Evolutionary conservation across 2,888 invertebrate genomes (phyloP), one percentile per base, ranked within the genome.

Genomic region (Chesias legatella): DNA sequence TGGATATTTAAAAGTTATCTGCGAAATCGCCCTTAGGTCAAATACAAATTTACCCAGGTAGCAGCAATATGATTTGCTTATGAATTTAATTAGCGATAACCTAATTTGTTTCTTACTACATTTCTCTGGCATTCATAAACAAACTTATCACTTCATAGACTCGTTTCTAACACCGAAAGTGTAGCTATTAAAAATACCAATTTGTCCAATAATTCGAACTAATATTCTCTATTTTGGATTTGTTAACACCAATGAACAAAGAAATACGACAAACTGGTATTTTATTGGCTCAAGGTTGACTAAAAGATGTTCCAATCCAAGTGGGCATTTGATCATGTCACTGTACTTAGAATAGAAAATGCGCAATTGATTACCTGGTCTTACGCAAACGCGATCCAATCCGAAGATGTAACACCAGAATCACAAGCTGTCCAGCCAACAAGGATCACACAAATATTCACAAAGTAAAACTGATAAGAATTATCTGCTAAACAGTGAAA

Each of bases 271-370:
- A 59, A 68, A 71, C 63, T 60, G 52, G 60, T 64, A 68, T 67
- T 72, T 62, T 62, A 70, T 54, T 63, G 56, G 60, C 67, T 79
- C 85, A 86, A 85, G 85, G 85, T 81, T 85, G 79, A 72, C 73
- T 70, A 73, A 76, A 79, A 67, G 70, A 78, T 77, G 72, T 68
- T 48, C 38, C 13, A 28, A 21, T 63, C 58, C 59, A 58, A 51
- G 46, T 56, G 63, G 48, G 58, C 67, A 63, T 53, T 63, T 43
- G 57, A 74, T 53, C 42, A 69, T 82, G 79, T 78, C 83, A 82
- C 59, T 43, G 46, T 40, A 39, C 39, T 20, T 53, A 5, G 5
- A 17, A 58, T 59, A 53, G 65, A 73, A 72, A 75, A 72, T 83
- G 81, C 85, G 85, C 74, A 85, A 58, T 58, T 57, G 56, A 80